These are phyloP conservation scores for Casuarius casuarius DNA, from an alignment of 2,113 vertebrate species.

Conservation along the genomic window DNA sequence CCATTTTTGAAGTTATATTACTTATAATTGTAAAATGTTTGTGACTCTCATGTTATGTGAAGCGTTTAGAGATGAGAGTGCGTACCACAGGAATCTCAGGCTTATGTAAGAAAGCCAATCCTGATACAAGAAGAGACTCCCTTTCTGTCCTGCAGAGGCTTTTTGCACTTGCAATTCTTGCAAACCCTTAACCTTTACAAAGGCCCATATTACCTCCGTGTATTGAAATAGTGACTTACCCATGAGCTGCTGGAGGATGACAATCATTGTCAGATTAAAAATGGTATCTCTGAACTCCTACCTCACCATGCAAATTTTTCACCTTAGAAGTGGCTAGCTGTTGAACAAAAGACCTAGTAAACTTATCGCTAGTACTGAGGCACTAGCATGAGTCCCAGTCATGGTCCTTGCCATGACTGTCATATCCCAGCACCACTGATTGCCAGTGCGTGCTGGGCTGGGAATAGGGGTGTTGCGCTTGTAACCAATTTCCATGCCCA, in stretches of 20 bases:
- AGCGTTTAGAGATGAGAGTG: not conserved
- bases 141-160: not conserved
- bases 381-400: not conserved
- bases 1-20: not conserved
- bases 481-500: not conserved
- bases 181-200: not conserved
- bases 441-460: not conserved
- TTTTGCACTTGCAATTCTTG: not conserved
- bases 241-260: not conserved
- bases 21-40: not conserved
- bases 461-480: not conserved
- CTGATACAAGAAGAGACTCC: not conserved
- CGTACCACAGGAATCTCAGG: not conserved
- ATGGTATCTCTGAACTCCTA: not conserved
- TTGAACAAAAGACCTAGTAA: not conserved
- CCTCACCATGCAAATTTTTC: not conserved
- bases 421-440: not conserved
- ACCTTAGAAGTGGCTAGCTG: not conserved
- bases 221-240: not conserved
- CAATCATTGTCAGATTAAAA: not conserved
- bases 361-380: not conserved
- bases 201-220: accelerated
- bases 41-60: slow-evolving; percentile 20
- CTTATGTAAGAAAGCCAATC: not conserved
- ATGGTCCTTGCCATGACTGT: not conserved